Evolutionary conservation across 1,140 invertebrate genomes (phyloP).

Genomic region (Mizuhopecten yessoensis): DNA sequence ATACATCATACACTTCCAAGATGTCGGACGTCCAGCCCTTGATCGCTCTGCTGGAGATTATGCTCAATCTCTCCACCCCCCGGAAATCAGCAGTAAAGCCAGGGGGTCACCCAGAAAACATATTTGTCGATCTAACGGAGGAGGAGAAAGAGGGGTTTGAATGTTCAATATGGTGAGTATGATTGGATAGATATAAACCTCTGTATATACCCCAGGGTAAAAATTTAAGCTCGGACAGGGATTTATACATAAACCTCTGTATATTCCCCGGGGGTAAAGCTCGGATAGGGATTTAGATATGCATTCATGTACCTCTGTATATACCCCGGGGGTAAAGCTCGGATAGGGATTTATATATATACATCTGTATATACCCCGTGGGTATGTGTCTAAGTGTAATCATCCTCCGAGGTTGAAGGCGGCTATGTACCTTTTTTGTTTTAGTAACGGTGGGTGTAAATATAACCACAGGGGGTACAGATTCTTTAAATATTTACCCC

Average conservation of each 20-base stretch:
- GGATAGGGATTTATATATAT: too few species aligned
- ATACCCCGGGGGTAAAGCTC: neutral
- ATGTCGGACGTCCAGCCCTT: slow-evolving; percentile 67
- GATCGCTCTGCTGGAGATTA: slow-evolving; percentile 75
- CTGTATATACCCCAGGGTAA: too few species aligned
- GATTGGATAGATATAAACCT: too few species aligned
- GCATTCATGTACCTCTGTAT: too few species aligned
- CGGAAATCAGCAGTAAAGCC: slow-evolving; percentile 69
- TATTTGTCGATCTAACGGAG: slow-evolving; percentile 75
- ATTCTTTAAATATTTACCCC: too few species aligned
- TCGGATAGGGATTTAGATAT: too few species aligned
- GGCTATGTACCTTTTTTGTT: too few species aligned
- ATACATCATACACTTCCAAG: neutral
- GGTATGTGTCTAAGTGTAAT: neutral
- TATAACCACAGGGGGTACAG: neutral
- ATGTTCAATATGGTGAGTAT: slow-evolving; percentile 78
- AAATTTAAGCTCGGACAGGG: too few species aligned
- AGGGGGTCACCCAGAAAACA: slow-evolving; percentile 78
- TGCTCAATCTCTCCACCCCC: slow-evolving; percentile 71
- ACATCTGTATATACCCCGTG: neutral
- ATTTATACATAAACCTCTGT: too few species aligned
- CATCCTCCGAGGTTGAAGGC: too few species aligned
- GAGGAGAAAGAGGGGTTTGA: slow-evolving; percentile 77
- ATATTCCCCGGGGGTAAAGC: too few species aligned
- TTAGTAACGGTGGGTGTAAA: too few species aligned